Evolutionary conservation across 2,888 invertebrate species (phyloP).

Genomic region (Zootermopsis nevadensis): DNA sequence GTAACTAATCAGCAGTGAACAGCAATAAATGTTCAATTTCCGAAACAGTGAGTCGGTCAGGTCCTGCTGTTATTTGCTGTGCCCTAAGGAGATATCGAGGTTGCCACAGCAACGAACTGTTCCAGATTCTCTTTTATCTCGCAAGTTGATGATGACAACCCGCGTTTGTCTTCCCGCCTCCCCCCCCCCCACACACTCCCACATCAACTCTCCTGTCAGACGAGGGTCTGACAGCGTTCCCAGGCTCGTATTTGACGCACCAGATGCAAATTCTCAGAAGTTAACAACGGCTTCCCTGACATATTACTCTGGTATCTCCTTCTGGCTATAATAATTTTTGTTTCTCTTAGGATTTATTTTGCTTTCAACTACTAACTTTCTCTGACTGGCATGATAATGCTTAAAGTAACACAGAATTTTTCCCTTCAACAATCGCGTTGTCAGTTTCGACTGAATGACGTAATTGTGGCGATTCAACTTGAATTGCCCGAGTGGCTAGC

Average conservation of each 20-base stretch:
- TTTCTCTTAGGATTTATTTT: not conserved
- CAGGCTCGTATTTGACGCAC: not conserved
- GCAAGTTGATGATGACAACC: not conserved
- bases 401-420: not conserved
- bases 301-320: constrained; percentile 25
- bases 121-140: not conserved
- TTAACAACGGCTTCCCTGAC: not conserved
- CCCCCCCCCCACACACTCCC: no score
- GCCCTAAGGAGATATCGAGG: not conserved
- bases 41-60: not conserved
- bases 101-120: not conserved
- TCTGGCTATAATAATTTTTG: constrained; percentile 5
- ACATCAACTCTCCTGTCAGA: not conserved
- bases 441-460: not conserved
- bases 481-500: no score
- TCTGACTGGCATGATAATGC: not conserved
- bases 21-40: not conserved
- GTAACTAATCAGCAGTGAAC: not conserved
- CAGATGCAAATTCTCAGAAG: constrained; percentile 18
- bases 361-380: not conserved
- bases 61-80: not conserved
- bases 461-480: constrained; percentile 3
- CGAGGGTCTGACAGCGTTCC: not conserved
- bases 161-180: not conserved
- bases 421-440: not conserved